A percentile compares a stretch with the other conserved stretches of the same genome.
Conservation (phyloP, 2,888 invertebrate genomes). For the Incurvaria masculella region DNA sequence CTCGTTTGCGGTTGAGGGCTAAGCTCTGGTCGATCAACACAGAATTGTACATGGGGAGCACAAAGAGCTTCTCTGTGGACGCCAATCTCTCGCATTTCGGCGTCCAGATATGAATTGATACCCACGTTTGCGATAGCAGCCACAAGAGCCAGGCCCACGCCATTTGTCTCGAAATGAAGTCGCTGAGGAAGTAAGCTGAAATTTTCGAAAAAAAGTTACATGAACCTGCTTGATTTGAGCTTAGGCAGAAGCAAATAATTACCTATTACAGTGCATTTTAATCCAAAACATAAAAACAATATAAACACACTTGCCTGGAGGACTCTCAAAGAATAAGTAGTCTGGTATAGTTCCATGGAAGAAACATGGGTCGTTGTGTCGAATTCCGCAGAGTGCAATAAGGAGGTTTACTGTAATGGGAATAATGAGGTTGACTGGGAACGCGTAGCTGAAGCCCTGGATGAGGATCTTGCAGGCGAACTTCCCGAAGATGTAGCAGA, state of each 20-base stretch:
- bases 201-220: too few relatives aligned
- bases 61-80: constrained; percentile 93
- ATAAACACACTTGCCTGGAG: constrained; percentile 54
- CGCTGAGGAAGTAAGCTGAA: constrained; percentile 71
- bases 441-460: constrained; percentile 96
- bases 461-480: constrained; percentile 96
- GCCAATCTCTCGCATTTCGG: constrained; percentile 97
- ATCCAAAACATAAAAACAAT: too few relatives aligned
- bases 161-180: constrained; percentile 83
- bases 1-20: constrained; percentile 86
- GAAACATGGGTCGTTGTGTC: constrained; percentile 84
- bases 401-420: constrained; percentile 85
- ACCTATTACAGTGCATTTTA: too few relatives aligned
- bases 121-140: constrained; percentile 95
- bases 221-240: too few relatives aligned
- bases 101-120: constrained; percentile 96
- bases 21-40: constrained; percentile 93
- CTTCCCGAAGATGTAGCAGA: constrained; percentile 92
- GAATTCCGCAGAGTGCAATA: constrained; percentile 84
- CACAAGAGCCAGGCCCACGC: constrained; percentile 93
- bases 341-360: constrained; percentile 82
- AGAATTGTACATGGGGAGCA: constrained; percentile 91
- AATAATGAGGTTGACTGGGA: constrained; percentile 91
- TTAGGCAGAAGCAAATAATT: too few relatives aligned
- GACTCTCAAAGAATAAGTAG: constrained; percentile 91